Evolutionary conservation across 2,888 invertebrate species (phyloP).

Genomic region (Chrysodeixis includens): DNA sequence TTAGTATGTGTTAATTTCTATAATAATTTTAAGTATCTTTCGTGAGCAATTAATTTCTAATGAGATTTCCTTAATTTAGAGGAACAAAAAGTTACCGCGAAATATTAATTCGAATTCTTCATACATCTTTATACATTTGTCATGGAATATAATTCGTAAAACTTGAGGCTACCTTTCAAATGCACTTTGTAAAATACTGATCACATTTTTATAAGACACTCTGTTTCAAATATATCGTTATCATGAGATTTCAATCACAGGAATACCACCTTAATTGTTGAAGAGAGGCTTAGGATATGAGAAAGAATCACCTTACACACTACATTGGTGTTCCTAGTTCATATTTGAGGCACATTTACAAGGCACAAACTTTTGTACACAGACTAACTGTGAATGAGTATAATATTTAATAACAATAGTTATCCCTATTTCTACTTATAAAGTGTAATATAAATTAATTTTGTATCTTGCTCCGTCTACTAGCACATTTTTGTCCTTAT

Average conservation of each 20-base stretch:
- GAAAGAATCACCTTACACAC: conserved; percentile 21
- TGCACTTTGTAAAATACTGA: conserved; percentile 28
- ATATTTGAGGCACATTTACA: conserved; percentile 53
- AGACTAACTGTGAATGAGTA: conserved; percentile 29
- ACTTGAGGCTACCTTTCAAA: conserved; percentile 19
- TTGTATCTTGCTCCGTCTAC: conserved; percentile 29
- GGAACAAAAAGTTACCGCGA: conserved; percentile 17
- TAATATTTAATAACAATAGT: conserved; percentile 34
- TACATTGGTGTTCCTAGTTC: conserved; percentile 26
- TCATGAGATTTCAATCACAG: conserved; percentile 34
- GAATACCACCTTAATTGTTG: conserved; percentile 20
- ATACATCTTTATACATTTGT: not conserved
- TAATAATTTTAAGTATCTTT: conserved; percentile 76
- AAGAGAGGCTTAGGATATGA: conserved; percentile 23
- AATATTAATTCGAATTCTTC: not conserved
- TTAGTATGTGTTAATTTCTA: conserved; percentile 47
- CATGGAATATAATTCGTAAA: conserved; percentile 10
- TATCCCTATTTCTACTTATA: conserved; percentile 22
- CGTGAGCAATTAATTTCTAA: conserved; percentile 72
- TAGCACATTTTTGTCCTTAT: conserved; percentile 19
- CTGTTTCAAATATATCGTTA: conserved; percentile 27
- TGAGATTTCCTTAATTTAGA: conserved; percentile 46
- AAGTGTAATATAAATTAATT: conserved; percentile 35
- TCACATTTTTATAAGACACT: conserved; percentile 43
- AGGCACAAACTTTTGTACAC: conserved; percentile 56